Evolutionary conservation across 2,113 vertebrate species (phyloP), one percentile per base, ranked within the genome.

Genomic region (Nettapus auritus): DNA sequence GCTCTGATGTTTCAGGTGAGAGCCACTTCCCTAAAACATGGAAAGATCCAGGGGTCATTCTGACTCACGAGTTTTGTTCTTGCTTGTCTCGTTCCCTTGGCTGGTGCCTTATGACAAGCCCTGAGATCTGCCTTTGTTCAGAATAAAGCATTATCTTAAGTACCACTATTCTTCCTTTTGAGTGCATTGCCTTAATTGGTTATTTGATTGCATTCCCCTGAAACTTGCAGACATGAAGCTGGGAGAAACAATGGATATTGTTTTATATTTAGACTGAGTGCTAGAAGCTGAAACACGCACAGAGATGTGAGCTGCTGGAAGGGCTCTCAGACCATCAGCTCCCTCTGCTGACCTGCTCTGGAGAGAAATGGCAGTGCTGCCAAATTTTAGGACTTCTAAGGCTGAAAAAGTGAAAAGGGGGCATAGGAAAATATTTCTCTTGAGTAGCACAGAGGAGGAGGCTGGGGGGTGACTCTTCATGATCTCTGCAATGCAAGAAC

Each of bases 301-400:
- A 74, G 44, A 6, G 7, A 18, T 42, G 13, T 26, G 46, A 75
- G 52, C 82, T 91, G 56, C 76, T 94, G 79, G 68, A 88, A 88
- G 82, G 96, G 60, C 73, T 96, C 69, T 96, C 69, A 75, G 94
- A 75, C 26, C 88, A 4, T 64, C 93, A 96, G 96, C 95, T 95
- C 95, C 96, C 95, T 97, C 93, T 96, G 86, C 92, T 94, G 96
- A 93, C 86, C 33, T 64, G 86, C n/a, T 83, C 9, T 28, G 56
- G 57, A 28, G 42, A 44, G 59, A 76, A 85, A 29, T 42, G 36
- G 16, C 52, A 42, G 29, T 0, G 17, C 68, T 81, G 68, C 26
- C 34, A 36, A 36, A 42, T 63, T 64, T 57, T 29, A 59, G 46
- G 56, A 19, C 16, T 42, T 14, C 66, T 57, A 1, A 7, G 64